Percentiles rank a stretch among this genome's conserved stretches.
These are phyloP conservation scores for Haplochromis vanheusdeni DNA, from an alignment of 2,113 vertebrate species.

Conservation along the genomic window DNA sequence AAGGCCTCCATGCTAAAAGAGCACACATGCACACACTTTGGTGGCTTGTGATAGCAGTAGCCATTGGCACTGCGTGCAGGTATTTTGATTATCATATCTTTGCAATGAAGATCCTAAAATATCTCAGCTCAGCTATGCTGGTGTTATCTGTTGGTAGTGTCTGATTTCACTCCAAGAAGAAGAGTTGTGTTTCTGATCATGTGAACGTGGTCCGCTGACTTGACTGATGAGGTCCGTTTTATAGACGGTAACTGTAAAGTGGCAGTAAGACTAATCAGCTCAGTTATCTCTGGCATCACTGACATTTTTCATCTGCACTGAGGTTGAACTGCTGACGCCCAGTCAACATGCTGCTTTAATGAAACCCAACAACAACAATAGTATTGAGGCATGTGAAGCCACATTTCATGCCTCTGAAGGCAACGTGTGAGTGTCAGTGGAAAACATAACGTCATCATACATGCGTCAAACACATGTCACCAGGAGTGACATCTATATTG, in stretches of 20 bases:
- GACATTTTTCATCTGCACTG: background rate
- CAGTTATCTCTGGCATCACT: background rate
- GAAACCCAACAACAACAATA: background rate
- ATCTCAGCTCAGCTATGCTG: background rate
- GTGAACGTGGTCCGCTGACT: background rate
- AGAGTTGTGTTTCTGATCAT: background rate
- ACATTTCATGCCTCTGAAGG: background rate
- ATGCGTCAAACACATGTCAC: background rate
- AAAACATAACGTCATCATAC: background rate
- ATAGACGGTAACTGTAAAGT: background rate
- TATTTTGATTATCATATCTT: background rate
- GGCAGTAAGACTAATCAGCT: background rate
- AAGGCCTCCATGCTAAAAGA: background rate
- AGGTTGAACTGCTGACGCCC: background rate
- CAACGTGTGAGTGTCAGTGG: background rate
- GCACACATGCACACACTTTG: background rate
- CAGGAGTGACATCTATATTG: slow-evolving; percentile 16
- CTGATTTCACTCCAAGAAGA: background rate
- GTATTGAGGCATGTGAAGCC: background rate
- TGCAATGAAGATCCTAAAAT: background rate
- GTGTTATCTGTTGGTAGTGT: background rate
- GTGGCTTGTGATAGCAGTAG: background rate
- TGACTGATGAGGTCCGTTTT: background rate
- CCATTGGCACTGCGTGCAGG: background rate
- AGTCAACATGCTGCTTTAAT: background rate